Evolutionary conservation across 2,888 invertebrate species (phyloP).

Genomic region (Drosophila engyochracea): DNA sequence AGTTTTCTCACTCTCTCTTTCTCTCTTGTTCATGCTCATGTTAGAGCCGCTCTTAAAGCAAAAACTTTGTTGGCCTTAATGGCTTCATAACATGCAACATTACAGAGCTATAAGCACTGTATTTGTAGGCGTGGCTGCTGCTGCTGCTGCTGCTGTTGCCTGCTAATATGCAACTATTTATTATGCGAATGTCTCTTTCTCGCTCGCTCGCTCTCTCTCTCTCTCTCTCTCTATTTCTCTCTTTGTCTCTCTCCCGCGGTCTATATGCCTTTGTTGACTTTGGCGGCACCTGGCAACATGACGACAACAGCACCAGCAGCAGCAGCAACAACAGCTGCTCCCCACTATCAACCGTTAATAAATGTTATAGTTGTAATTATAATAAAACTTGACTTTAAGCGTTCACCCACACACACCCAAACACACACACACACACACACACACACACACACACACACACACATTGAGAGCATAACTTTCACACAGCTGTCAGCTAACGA

Average conservation of each 20-base stretch:
- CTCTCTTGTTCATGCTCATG: slow-evolving; percentile 45
- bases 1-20: slow-evolving; percentile 3
- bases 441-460: slow-evolving; percentile 11
- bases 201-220: slow-evolving; percentile 5
- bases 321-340: slow-evolving; percentile 51
- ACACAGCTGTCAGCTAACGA: slow-evolving; percentile 58
- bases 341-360: slow-evolving; percentile 71
- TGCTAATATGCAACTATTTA: slow-evolving; percentile 77
- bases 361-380: slow-evolving; percentile 81
- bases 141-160: slow-evolving; percentile 26
- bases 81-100: slow-evolving; percentile 80
- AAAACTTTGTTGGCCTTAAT: slow-evolving; percentile 73
- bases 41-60: slow-evolving; percentile 66
- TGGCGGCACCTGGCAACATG: slow-evolving; percentile 65
- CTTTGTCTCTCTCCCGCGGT: background rate
- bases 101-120: slow-evolving; percentile 61
- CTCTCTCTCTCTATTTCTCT: slow-evolving; percentile 3
- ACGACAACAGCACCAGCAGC: slow-evolving; percentile 16
- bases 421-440: slow-evolving; percentile 13
- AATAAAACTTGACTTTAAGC: slow-evolving; percentile 78
- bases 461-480: slow-evolving; percentile 14
- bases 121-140: slow-evolving; percentile 56
- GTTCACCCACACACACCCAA: slow-evolving; percentile 30
- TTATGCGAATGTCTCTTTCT: slow-evolving; percentile 54
- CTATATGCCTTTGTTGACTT: slow-evolving; percentile 51